Conservation (phyloP, 2,888 invertebrate genomes). For the Cantharis flavilabris region DNA sequence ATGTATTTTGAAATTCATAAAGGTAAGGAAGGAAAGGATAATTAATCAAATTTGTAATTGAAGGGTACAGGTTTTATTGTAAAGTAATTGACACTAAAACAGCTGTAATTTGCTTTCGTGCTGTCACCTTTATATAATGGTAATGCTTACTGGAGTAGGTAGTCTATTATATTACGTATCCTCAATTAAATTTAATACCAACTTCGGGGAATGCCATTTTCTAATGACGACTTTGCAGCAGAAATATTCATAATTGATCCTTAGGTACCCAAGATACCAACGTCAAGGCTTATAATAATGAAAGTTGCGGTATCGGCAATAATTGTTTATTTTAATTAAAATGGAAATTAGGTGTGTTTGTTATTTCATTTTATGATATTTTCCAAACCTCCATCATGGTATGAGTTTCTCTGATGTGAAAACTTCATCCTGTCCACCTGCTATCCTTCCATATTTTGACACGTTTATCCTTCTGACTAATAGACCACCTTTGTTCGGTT, state of each 20-base stretch:
- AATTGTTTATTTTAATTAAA: background rate
- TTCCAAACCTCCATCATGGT: background rate
- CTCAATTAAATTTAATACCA: conserved; percentile 3
- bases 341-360: background rate
- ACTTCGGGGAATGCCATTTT: background rate
- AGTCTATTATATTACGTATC: conserved; percentile 4
- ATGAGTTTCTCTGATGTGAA: background rate
- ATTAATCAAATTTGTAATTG: conserved; percentile 21
- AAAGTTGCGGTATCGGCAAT: background rate
- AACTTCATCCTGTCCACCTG: background rate
- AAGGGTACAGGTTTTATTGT: conserved; percentile 15
- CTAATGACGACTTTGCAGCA: background rate
- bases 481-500: background rate
- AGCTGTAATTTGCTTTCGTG: conserved; percentile 18
- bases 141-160: background rate
- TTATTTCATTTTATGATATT: background rate
- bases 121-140: conserved; percentile 16
- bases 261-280: background rate
- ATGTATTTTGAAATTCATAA: background rate
- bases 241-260: background rate
- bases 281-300: background rate
- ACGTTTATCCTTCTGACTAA: background rate
- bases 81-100: conserved; percentile 25
- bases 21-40: background rate
- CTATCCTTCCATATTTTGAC: background rate